Evolutionary conservation across 2,888 invertebrate genomes (phyloP), one percentile per base, ranked within the genome.

Genomic region (Euspilapteryx auroguttella): DNA sequence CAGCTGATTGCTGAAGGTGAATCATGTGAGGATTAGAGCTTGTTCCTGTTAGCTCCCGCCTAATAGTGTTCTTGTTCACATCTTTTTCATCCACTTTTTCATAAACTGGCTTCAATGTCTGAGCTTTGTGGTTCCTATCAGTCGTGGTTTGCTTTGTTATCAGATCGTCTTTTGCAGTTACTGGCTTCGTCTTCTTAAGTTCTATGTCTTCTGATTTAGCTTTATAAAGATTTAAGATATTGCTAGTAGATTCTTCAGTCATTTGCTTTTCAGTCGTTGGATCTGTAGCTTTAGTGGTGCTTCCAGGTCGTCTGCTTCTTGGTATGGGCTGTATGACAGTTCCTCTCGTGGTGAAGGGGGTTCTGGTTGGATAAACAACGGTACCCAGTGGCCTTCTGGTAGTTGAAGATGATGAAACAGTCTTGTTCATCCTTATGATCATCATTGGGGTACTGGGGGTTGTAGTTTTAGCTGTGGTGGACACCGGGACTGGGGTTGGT

Each of bases 251-350:
- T 36, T 65, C 68, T 27, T 58, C 55, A 9, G 43, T 35, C 27
- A 45, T 52, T 20, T 49, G 48, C 34, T 45, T 53, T 34, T 59
- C 57, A 4, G 65, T 64, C 0, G 58, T 55, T 0, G 41, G 44
- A 32, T 65, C 63, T 4, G 37, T 29, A 3, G 38, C 44, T 4
- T 44, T 37, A 1, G 48, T 55, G 1, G 64, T 47, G 24, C 65
- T 55, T 2, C 55, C 41, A 0, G 55, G 42, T 14, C 62, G 55
- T 37, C 83, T 63, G 30, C 80, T 63, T 42, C 81, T 65, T 0
- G 84, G 81, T 38, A 85, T 83, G 7, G 81, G 61, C 46, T 85
- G 85, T n/a, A 85, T 81, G 2, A 80, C 81, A 2, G 81, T 79
- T 1, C 82, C 78, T 39, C 79, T 77, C 1, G 81, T 79, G 2